Evolutionary conservation across 2,888 invertebrate genomes (phyloP).

Genomic region (Acleris literana): DNA sequence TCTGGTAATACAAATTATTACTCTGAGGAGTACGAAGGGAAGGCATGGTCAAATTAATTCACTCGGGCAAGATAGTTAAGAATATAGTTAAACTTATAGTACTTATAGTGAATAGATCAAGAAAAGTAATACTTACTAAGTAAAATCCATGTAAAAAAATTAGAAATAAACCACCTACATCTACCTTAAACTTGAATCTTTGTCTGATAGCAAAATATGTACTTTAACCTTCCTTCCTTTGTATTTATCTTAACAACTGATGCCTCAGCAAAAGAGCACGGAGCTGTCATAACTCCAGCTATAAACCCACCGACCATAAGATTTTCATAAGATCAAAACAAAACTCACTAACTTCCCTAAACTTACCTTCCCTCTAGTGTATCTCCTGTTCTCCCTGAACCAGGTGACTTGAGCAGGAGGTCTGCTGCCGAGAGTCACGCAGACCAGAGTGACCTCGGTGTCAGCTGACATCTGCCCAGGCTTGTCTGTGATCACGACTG

Average conservation of each 20-base stretch:
- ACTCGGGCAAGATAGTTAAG: too few relatives aligned
- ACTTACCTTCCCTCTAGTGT: slow-evolving; percentile 89
- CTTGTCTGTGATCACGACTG: slow-evolving; percentile 89
- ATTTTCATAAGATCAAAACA: background rate
- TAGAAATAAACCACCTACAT: too few relatives aligned
- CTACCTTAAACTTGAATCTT: background rate
- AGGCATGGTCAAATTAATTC: background rate
- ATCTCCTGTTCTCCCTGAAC: slow-evolving; percentile 90
- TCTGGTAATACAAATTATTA: background rate
- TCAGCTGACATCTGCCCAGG: slow-evolving; percentile 90
- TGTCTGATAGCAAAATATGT: background rate
- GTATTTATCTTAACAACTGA: background rate
- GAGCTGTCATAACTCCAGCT: background rate
- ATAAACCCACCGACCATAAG: too few relatives aligned
- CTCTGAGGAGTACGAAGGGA: background rate
- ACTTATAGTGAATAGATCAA: too few relatives aligned
- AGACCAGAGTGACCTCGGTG: slow-evolving; percentile 90
- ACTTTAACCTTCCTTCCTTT: too few relatives aligned
- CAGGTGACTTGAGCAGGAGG: slow-evolving; percentile 92
- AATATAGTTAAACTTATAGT: too few relatives aligned
- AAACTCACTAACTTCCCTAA: background rate
- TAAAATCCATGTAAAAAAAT: too few relatives aligned
- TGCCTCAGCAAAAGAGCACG: background rate
- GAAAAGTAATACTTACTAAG: too few relatives aligned
- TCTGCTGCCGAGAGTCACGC: slow-evolving; percentile 92